Evolutionary conservation across 1,140 invertebrate species (phyloP).

Genomic region (Drosophila sulfurigaster): DNA sequence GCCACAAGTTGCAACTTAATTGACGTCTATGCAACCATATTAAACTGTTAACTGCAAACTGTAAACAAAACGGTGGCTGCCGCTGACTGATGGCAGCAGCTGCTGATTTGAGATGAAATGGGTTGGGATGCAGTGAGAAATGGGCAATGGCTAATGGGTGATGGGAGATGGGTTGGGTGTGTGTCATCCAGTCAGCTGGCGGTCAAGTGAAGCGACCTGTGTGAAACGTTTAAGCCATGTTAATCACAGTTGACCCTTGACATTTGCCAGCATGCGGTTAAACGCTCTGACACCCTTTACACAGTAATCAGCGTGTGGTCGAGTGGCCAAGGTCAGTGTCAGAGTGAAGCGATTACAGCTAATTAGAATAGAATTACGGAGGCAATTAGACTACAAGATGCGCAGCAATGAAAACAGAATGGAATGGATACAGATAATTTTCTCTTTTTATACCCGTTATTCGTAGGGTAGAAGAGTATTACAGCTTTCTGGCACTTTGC

Average conservation of each 20-base stretch:
- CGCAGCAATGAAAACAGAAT: background rate
- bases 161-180: background rate
- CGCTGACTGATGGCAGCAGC: too few relatives aligned
- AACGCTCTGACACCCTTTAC: slow-evolving; percentile 18
- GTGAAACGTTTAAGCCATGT: background rate
- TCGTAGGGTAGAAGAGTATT: too few relatives aligned
- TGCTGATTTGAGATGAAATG: too few relatives aligned
- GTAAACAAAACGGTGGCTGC: slow-evolving; percentile 28
- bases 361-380: background rate
- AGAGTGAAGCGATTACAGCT: slow-evolving; percentile 7
- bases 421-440: too few relatives aligned
- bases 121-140: too few relatives aligned
- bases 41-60: slow-evolving; percentile 24
- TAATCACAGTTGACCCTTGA: slow-evolving; percentile 38
- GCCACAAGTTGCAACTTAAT: slow-evolving; percentile 1
- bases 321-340: slow-evolving; percentile 9
- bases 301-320: slow-evolving; percentile 2
- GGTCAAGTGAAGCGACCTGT: slow-evolving; percentile 28
- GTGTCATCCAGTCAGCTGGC: slow-evolving; percentile 6
- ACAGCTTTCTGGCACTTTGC: too few relatives aligned
- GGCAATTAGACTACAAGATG: background rate
- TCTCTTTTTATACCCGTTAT: too few relatives aligned
- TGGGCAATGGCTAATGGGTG: background rate
- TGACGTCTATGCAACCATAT: slow-evolving; percentile 16
- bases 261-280: slow-evolving; percentile 39